Conservation (phyloP, 2,797 vertebrate species). For the Danionella dracula region DNA sequence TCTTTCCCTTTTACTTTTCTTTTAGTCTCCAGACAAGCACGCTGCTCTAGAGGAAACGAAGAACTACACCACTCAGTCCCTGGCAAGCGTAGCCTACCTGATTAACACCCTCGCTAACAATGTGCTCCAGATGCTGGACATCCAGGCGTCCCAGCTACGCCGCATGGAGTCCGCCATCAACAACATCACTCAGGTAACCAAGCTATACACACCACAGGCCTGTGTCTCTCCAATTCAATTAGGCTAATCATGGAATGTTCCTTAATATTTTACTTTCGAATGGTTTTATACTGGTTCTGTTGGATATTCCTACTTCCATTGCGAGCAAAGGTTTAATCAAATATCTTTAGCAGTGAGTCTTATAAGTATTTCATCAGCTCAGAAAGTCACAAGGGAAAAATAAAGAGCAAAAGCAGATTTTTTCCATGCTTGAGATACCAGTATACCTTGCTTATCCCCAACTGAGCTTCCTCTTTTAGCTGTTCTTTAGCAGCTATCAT, state of each 20-base stretch:
- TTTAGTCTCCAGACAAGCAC: slow-evolving; percentile 82
- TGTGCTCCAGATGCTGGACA: slow-evolving; percentile 93
- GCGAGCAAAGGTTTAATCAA: too few relatives aligned
- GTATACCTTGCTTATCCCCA: slow-evolving; percentile 10
- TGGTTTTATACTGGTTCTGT: not conserved
- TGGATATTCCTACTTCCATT: too few relatives aligned
- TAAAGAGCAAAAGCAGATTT: slow-evolving; percentile 22
- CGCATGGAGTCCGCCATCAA: slow-evolving; percentile 94
- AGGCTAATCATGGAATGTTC: too few relatives aligned
- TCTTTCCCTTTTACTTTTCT: not conserved
- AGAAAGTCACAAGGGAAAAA: not conserved
- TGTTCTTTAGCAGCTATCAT: slow-evolving; percentile 27
- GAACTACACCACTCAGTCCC: slow-evolving; percentile 90
- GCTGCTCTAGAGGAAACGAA: slow-evolving; percentile 91
- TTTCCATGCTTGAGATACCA: not conserved
- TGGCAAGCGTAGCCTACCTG: slow-evolving; percentile 92
- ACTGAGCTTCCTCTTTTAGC: not conserved
- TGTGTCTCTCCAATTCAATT: too few relatives aligned
- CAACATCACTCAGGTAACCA: slow-evolving; percentile 86
- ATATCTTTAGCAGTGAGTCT: not conserved
- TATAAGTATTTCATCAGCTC: not conserved
- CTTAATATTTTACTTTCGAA: too few relatives aligned
- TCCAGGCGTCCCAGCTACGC: slow-evolving; percentile 88
- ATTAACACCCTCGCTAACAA: slow-evolving; percentile 96
- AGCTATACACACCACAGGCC: not conserved